Percentiles rank a stretch among this genome's conserved stretches.
phyloP scores from a whole-genome alignment of 2,113 vertebrate genomes.

The Ammodytes dubius region DNA sequence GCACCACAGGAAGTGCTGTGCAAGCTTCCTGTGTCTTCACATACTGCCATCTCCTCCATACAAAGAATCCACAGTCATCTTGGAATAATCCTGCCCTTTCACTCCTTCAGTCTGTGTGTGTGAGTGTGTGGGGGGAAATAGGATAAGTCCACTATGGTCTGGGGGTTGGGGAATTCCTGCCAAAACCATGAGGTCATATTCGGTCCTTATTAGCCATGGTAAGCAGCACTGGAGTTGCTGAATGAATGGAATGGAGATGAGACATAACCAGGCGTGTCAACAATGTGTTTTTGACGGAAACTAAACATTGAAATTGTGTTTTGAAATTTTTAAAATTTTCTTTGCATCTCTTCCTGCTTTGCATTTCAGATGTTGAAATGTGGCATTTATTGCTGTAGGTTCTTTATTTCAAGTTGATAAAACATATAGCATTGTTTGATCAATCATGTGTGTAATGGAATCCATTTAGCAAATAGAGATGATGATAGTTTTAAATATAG shows the following conservation, averaged over 20 bases:
- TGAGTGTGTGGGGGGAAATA: constrained; percentile 25
- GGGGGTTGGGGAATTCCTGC: constrained; percentile 60
- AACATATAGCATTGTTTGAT: neutral
- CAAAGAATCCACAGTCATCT: constrained; percentile 79
- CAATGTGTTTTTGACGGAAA: neutral
- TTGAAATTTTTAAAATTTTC: no score
- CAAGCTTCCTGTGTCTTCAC: constrained; percentile 70
- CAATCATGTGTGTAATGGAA: neutral
- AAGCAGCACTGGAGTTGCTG: constrained; percentile 35
- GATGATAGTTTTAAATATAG: neutral
- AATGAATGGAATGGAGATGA: constrained; percentile 1
- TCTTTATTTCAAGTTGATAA: neutral
- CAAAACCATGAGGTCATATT: constrained; percentile 68
- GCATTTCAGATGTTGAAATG: neutral
- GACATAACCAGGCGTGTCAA: neutral
- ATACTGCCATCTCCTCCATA: constrained; percentile 34
- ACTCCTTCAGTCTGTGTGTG: constrained; percentile 44
- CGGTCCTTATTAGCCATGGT: constrained; percentile 30
- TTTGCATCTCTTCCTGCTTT: neutral
- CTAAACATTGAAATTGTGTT: neutral
- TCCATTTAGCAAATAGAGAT: neutral
- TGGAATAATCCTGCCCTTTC: constrained; percentile 78
- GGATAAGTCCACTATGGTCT: constrained; percentile 21
- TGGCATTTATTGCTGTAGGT: neutral
- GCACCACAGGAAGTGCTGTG: constrained; percentile 58